Base-by-base conservation (phyloP, 2,797 vertebrate species). In the Schizopygopsis malacanthus region DNA sequence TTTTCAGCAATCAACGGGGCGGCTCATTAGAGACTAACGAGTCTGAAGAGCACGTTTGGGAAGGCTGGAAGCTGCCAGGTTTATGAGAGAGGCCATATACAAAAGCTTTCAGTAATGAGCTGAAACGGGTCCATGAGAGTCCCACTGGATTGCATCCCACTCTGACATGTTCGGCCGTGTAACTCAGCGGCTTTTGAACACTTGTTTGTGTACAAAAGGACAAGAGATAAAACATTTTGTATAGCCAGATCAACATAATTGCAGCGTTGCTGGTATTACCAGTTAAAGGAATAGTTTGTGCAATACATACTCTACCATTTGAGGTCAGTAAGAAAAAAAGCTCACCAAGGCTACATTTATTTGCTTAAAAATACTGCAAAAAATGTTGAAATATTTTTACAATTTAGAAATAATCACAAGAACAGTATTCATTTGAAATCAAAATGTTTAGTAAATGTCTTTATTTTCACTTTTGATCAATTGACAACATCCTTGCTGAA, bases 11-110 rank as follows among this genome's bases (percentile, higher is more conserved):
- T 87, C 84, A 83, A 85, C 47, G 11, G 65, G 52, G 37, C 13
- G 56, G 56, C 82, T 86, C 89, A 88, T 90, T 88, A 91, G 78
- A 70, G 54, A 63, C 41, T 72, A 88, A 87, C 54, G 37, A 85
- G 63, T 77, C 79, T 85, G 82, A 73, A 78, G 83, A 78, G 76
- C 76, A 65, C 56, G 61, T 25, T 75, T 20, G 72, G 28, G 78
- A 15, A 82, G 54, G 15, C 22, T 63, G 25, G 9, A 59, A 39
- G 80, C 75, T 82, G 82, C 87, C 85, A 85, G 80, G 59, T 47
- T 76, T 79, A 75, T 50, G 43, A 83, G 81, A 33, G 83, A 79
- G 69, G 75, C 80, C 59, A 25, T 73, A 25, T 67, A 82, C 72
- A 72, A 88, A 84, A 78, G 81, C 78, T 67, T 43, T 67, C 79